Conservation (phyloP, 1,140 invertebrate genomes). For the Hydropsyche tenuis region DNA sequence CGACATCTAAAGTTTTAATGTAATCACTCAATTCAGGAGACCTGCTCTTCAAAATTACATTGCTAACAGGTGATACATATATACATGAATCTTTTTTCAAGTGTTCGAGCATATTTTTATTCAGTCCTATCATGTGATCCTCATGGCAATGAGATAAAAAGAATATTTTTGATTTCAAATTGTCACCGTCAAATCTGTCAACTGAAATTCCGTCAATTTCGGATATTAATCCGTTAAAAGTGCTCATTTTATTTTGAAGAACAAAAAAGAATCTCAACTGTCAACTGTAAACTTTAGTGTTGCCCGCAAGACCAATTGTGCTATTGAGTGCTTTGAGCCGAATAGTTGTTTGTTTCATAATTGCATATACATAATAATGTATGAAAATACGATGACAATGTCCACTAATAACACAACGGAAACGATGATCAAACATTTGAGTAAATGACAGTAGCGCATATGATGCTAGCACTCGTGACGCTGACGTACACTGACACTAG, state of each 20-base stretch:
- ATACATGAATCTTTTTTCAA: constrained; percentile 52
- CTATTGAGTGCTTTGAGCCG: too few species aligned
- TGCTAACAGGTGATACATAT: constrained; percentile 60
- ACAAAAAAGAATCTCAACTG: background rate
- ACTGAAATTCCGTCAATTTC: constrained; percentile 70
- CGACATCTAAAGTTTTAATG: constrained; percentile 37
- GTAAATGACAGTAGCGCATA: too few species aligned
- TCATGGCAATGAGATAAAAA: constrained; percentile 72
- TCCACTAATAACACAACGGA: too few species aligned
- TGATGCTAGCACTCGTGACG: too few species aligned
- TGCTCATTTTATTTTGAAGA: constrained; percentile 20
- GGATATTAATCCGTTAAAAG: constrained; percentile 12
- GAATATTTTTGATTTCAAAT: constrained; percentile 64
- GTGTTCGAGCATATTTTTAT: constrained; percentile 12
- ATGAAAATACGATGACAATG: too few species aligned
- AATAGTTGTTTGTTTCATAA: too few species aligned
- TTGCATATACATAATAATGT: too few species aligned
- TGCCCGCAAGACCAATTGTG: too few species aligned
- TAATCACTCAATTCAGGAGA: constrained; percentile 33
- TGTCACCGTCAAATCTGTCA: constrained; percentile 66
- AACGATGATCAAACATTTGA: too few species aligned
- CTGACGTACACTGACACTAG: too few species aligned
- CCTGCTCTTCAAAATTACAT: constrained; percentile 55
- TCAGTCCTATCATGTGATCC: constrained; percentile 72
- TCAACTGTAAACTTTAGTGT: too few species aligned